These are phyloP conservation scores for Xiphophorus couchianus DNA, from an alignment of 2,113 vertebrate genomes.

Conservation along the genomic window DNA sequence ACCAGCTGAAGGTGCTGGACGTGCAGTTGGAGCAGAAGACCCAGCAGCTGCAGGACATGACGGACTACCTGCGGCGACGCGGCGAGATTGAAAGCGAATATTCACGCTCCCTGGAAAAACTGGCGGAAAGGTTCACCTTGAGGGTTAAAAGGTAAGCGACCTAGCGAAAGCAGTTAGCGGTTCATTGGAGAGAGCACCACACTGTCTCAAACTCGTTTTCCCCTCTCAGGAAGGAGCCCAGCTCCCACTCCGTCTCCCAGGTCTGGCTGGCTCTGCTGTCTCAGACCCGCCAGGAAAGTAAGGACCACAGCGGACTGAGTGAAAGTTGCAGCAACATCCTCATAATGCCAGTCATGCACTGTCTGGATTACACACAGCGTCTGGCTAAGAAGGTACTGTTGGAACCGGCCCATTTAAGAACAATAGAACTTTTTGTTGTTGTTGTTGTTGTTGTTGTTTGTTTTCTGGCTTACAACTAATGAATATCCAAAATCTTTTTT, in stretches of 20 bases:
- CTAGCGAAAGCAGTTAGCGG: background rate
- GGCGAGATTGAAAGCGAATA: slow-evolving; percentile 89
- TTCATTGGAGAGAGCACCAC: background rate
- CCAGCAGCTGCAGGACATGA: slow-evolving; percentile 87
- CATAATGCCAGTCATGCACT: slow-evolving; percentile 82
- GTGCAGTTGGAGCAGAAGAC: slow-evolving; percentile 85
- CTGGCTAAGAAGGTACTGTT: slow-evolving; percentile 84
- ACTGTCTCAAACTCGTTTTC: background rate
- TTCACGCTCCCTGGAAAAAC: slow-evolving; percentile 86
- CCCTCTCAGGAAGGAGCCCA: slow-evolving; percentile 84
- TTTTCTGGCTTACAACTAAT: background rate
- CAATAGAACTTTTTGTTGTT: too few relatives aligned
- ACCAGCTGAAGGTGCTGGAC: slow-evolving; percentile 88
- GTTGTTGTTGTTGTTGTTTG: background rate
- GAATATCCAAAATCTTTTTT: too few relatives aligned
- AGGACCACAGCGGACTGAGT: slow-evolving; percentile 82
- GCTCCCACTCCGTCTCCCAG: slow-evolving; percentile 81
- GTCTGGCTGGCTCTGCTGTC: slow-evolving; percentile 85
- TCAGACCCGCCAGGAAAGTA: slow-evolving; percentile 87
- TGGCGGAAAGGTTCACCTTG: slow-evolving; percentile 82
- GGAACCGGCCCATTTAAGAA: background rate
- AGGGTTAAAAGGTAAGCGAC: slow-evolving; percentile 74
- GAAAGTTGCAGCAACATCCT: slow-evolving; percentile 82
- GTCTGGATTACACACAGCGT: slow-evolving; percentile 84
- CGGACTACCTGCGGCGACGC: slow-evolving; percentile 85